phyloP scores from a whole-genome alignment of 2,797 vertebrate genomes.

The Myripristis jacobus region DNA sequence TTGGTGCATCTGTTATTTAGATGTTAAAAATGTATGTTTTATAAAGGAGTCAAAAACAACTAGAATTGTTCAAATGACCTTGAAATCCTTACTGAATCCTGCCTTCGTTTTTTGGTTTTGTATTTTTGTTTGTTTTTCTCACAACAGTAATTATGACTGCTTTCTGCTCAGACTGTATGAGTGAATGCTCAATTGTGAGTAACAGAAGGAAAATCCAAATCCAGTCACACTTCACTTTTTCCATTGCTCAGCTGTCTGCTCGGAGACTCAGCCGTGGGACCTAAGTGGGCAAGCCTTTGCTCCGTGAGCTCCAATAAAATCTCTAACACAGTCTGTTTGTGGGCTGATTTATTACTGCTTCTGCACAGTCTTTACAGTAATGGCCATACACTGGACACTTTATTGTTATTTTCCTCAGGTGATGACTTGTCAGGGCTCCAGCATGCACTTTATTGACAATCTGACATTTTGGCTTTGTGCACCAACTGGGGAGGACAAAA shows the following conservation, averaged over 20 bases:
- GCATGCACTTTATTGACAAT: too few species aligned
- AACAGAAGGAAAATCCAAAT: conserved; percentile 53
- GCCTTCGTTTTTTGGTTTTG: too few species aligned
- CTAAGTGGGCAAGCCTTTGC: conserved; percentile 49
- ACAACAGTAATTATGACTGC: conserved; percentile 18
- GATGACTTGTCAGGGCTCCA: too few species aligned
- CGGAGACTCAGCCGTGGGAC: conserved; percentile 32
- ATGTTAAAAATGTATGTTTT: conserved; percentile 49
- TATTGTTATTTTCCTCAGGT: not conserved
- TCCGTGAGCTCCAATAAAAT: conserved; percentile 72
- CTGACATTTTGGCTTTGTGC: too few species aligned
- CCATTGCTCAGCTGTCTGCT: conserved; percentile 37
- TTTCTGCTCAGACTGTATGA: conserved; percentile 59
- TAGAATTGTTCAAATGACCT: conserved; percentile 28
- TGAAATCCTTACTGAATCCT: conserved; percentile 43
- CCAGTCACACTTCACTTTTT: conserved; percentile 46
- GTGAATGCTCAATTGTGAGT: conserved; percentile 57
- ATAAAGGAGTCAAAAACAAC: conserved; percentile 37
- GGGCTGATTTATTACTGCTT: conserved; percentile 23
- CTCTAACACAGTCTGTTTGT: conserved; percentile 53
- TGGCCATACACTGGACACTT: not conserved
- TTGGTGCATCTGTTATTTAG: conserved; percentile 44
- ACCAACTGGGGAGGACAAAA: too few species aligned
- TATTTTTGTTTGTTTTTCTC: conserved; percentile 39
- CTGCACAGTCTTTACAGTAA: not conserved